These are phyloP conservation scores for Centropus unirufus DNA, from an alignment of 2,113 vertebrate genomes.

Conservation along the genomic window DNA sequence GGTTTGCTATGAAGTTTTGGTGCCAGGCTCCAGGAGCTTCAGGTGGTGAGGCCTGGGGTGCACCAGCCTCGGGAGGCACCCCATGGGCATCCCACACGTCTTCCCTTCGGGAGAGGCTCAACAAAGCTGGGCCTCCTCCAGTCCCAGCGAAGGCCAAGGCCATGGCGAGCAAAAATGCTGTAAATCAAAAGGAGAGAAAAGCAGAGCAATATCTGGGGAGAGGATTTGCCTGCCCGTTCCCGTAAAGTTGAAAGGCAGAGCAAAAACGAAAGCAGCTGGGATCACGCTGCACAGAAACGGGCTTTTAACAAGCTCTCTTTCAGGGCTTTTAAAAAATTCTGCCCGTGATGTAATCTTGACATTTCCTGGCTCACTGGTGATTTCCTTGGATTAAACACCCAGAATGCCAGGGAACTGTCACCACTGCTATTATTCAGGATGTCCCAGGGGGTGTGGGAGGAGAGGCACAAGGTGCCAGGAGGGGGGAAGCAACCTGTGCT, in stretches of 20 bases:
- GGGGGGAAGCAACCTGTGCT: not conserved
- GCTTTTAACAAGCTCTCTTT: slow-evolving; percentile 22
- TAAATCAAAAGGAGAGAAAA: not conserved
- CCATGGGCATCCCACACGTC: not conserved
- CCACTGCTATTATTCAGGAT: not conserved
- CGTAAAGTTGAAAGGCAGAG: not conserved
- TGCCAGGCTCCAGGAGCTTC: not conserved
- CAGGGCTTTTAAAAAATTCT: slow-evolving; percentile 14
- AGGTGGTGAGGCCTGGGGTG: not conserved
- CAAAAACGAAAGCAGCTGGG: slow-evolving; percentile 23
- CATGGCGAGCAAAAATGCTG: fast-evolving
- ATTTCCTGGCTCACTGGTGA: slow-evolving; percentile 33
- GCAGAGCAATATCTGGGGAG: not conserved
- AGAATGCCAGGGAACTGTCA: not conserved
- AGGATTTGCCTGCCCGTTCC: not conserved
- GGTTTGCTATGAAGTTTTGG: not conserved
- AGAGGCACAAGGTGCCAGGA: not conserved
- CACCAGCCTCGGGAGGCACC: fast-evolving
- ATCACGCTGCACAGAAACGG: not conserved
- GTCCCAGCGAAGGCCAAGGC: not conserved
- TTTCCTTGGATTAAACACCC: slow-evolving; percentile 35
- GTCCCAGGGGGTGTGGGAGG: fast-evolving
- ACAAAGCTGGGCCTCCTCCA: not conserved
- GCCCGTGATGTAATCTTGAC: slow-evolving; percentile 38
- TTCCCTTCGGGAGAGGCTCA: not conserved